Base-by-base conservation (phyloP, 2,797 vertebrate genomes). In the Falco concolor region DNA sequence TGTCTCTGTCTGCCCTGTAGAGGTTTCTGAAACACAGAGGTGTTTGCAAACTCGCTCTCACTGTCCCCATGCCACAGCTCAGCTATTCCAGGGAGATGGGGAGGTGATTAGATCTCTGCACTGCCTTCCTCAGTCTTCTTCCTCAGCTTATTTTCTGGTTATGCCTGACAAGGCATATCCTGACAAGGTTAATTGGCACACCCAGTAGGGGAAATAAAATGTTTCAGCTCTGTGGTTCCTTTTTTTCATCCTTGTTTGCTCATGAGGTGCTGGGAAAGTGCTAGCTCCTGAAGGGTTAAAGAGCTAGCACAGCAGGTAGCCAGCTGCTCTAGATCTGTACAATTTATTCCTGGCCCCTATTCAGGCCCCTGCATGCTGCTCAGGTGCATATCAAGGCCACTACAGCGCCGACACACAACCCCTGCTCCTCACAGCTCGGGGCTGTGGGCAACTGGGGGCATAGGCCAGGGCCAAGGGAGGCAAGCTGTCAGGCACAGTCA, bases 121-220 rank as follows among this genome's bases (percentile, higher is more conserved):
- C 61, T 92, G 72, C 57, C 63, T 91, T 87, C 77, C 75, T 94
- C 49, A n/a, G 52, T 82, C 60, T 38, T 45, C 42, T 49, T 90
- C 77, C 45, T 44, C 83, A 77, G 63, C 76, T 87, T 54, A 13
- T 69, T 96, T 93, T 96, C 93, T 87, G 80, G 68, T 95, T 95
- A 95, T 91, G 92, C 74, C 92, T 90, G 69, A 89, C 92, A 91
- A 90, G 96, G 95, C 40, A 40, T 40, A 40, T 40, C 77, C 92
- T 90, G 69, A 89, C 92, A 91, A 90, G 96, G 95, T 97, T 97
- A 97, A 97, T 89, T 96, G 95, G 82, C 91, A 96, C 89, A 56
- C 79, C 60, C 82, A 89, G 94, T 45, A 21, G 88, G 96, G 61
- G 90, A 87, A 96, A 92, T 81, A 57, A 88, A 97, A 97, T 38